A percentile compares a stretch with the other conserved stretches of the same genome.
Conservation (phyloP, 2,888 invertebrate species). For the Tinea semifulvella region DNA sequence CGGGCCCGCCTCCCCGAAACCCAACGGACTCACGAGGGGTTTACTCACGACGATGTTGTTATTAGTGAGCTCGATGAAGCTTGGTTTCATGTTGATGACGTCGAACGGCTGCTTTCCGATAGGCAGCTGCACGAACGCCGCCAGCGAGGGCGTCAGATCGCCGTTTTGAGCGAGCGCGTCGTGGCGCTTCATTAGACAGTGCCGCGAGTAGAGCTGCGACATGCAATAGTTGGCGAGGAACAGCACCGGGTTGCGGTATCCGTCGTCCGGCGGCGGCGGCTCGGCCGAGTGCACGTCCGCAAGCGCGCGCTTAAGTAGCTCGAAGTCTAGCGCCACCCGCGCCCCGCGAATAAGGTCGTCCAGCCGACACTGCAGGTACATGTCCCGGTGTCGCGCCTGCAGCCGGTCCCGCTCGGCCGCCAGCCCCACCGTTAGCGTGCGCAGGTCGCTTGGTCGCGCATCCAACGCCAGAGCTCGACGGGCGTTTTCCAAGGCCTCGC, state of each 20-base stretch:
- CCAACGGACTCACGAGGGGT: slow-evolving; percentile 16
- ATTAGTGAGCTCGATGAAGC: not conserved
- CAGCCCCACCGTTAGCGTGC: slow-evolving; percentile 68
- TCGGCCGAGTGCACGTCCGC: slow-evolving; percentile 70
- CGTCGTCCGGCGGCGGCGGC: slow-evolving; percentile 33
- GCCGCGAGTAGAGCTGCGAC: slow-evolving; percentile 75
- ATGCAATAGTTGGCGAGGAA: slow-evolving; percentile 81
- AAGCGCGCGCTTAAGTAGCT: slow-evolving; percentile 71
- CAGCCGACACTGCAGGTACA: slow-evolving; percentile 75
- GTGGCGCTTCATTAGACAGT: slow-evolving; percentile 54
- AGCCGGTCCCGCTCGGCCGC: slow-evolving; percentile 73
- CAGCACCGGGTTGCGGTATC: slow-evolving; percentile 73
- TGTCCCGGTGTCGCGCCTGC: slow-evolving; percentile 74
- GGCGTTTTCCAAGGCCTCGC: slow-evolving; percentile 69
- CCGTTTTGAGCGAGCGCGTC: slow-evolving; percentile 20
- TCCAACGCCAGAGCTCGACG: slow-evolving; percentile 66
- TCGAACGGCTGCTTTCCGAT: slow-evolving; percentile 17
- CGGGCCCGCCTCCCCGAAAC: slow-evolving; percentile 20
- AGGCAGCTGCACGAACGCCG: slow-evolving; percentile 30
- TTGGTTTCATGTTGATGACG: not conserved
- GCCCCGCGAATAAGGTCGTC: slow-evolving; percentile 75
- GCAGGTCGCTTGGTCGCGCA: slow-evolving; percentile 64
- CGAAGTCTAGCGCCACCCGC: slow-evolving; percentile 73
- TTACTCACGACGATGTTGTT: slow-evolving; percentile 21
- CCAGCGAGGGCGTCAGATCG: slow-evolving; percentile 36